Conservation (phyloP, 2,888 invertebrate genomes). For the Periphyllus acericola region DNA sequence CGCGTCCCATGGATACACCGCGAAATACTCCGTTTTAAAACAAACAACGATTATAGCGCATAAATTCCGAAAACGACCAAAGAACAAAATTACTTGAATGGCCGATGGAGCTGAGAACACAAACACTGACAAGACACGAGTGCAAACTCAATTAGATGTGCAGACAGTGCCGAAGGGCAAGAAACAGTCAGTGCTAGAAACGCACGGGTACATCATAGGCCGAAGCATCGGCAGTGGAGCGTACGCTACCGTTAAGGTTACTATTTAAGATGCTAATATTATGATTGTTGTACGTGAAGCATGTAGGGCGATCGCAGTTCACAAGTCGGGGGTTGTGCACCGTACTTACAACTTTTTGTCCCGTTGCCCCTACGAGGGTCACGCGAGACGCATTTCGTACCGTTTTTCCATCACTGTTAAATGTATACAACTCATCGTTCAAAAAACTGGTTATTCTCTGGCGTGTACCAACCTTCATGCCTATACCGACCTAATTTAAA, state of each 20-base stretch:
- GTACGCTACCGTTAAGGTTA: slow-evolving; percentile 83
- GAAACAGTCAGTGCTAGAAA: slow-evolving; percentile 76
- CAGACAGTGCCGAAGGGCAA: slow-evolving; percentile 63
- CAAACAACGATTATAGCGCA: background rate
- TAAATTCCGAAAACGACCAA: background rate
- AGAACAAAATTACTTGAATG: slow-evolving; percentile 35
- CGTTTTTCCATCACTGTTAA: too few species aligned
- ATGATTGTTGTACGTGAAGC: too few species aligned
- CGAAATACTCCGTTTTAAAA: background rate
- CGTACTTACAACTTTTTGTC: too few species aligned
- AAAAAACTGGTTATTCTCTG: too few species aligned
- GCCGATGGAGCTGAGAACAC: slow-evolving; percentile 31
- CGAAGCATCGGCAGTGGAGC: slow-evolving; percentile 84
- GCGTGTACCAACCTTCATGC: too few species aligned
- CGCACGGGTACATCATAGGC: slow-evolving; percentile 80
- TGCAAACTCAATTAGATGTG: background rate
- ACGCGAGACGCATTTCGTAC: too few species aligned
- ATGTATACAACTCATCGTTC: too few species aligned
- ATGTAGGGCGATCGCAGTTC: too few species aligned
- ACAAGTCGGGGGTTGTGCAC: too few species aligned
- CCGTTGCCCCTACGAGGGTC: too few species aligned
- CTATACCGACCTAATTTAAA: too few species aligned
- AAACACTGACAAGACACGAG: background rate
- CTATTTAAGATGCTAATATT: too few species aligned
- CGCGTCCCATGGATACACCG: slow-evolving; percentile 17